Percentiles rank a stretch among this genome's conserved stretches.
phyloP scores from a whole-genome alignment of 2,113 vertebrate genomes.

The Ciconia maguari region DNA sequence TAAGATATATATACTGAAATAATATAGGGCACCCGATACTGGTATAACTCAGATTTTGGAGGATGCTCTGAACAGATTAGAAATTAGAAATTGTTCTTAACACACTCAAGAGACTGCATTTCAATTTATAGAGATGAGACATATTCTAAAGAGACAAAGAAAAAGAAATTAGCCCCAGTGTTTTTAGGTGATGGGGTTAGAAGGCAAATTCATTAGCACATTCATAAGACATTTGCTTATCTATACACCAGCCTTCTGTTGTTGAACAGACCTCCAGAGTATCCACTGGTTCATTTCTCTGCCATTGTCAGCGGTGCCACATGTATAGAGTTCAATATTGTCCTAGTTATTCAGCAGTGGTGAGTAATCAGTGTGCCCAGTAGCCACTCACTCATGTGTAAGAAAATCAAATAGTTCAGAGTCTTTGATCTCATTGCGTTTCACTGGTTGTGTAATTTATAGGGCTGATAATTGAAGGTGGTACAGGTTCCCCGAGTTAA shows the following conservation, averaged over 20 bases:
- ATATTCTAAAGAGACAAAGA: neutral
- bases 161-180: slow-evolving; percentile 5
- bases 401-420: slow-evolving; percentile 49
- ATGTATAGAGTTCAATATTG: neutral
- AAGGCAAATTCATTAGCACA: slow-evolving; percentile 41
- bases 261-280: neutral
- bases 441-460: slow-evolving; percentile 55
- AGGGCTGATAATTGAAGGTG: slow-evolving; percentile 27
- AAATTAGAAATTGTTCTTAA: neutral
- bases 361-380: slow-evolving; percentile 42
- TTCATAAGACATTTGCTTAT: slow-evolving; percentile 42
- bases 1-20: neutral
- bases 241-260: slow-evolving; percentile 1
- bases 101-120: neutral
- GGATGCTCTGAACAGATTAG: neutral
- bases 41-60: neutral
- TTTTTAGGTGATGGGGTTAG: slow-evolving; percentile 3
- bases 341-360: slow-evolving; percentile 43
- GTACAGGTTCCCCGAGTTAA: slow-evolving; percentile 1
- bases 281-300: slow-evolving; percentile 26
- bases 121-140: neutral
- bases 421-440: slow-evolving; percentile 62
- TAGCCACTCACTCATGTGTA: slow-evolving; percentile 16
- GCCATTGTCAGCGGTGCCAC: neutral
- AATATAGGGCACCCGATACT: neutral